Conservation (phyloP, 2,113 vertebrate species). For the Cyprinodon tularosa region DNA sequence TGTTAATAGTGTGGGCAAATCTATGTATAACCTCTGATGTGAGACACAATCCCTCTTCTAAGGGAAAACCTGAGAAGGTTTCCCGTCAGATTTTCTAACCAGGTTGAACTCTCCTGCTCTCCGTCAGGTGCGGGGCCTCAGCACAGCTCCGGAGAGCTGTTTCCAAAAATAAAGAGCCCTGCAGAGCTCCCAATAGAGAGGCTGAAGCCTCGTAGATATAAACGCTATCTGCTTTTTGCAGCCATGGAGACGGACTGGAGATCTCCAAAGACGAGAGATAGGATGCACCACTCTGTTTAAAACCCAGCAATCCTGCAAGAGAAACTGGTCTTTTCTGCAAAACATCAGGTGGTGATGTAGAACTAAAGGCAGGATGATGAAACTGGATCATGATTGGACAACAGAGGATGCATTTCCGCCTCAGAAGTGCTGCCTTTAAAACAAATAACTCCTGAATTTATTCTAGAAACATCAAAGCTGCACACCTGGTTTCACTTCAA, state of each 20-base stretch:
- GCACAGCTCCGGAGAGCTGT: constrained; percentile 34
- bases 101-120: background rate
- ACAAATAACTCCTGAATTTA: background rate
- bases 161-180: constrained; percentile 60
- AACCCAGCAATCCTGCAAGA: background rate
- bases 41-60: background rate
- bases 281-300: background rate
- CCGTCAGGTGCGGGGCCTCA: constrained; percentile 26
- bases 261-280: background rate
- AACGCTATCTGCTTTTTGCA: constrained; percentile 19
- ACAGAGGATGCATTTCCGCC: background rate
- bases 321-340: background rate
- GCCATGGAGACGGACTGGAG: constrained; percentile 35
- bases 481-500: background rate
- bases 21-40: background rate
- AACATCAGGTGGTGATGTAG: background rate
- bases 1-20: background rate
- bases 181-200: constrained; percentile 14
- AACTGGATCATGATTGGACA: background rate
- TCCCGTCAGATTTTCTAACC: constrained; percentile 16
- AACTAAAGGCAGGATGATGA: background rate
- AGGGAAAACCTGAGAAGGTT: too few relatives aligned
- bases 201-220: constrained; percentile 24
- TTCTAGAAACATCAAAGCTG: background rate
- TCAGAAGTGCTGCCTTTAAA: background rate